Percentiles rank a stretch among this genome's conserved stretches.
These are phyloP conservation scores for Triplophysa yarkandensis DNA, from an alignment of 2,797 vertebrate species.

Conservation along the genomic window DNA sequence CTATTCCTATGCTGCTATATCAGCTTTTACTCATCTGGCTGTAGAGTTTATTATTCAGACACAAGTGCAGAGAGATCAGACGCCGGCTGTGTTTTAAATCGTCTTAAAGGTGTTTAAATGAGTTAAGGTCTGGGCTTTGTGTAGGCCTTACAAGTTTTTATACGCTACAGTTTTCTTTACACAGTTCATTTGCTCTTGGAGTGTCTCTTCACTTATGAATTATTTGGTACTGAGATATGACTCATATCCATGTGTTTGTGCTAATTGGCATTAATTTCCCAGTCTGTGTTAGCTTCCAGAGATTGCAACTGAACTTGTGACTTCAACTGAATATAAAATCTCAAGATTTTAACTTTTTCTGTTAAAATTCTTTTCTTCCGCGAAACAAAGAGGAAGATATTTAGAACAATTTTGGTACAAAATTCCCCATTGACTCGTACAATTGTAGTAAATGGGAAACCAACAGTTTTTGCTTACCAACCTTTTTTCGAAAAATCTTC, in stretches of 20 bases:
- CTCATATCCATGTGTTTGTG: background rate
- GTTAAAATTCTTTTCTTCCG: too few relatives aligned
- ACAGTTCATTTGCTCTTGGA: background rate
- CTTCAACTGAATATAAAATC: too few relatives aligned
- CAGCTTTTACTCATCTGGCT: background rate
- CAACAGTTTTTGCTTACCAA: too few relatives aligned
- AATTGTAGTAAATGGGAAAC: too few relatives aligned
- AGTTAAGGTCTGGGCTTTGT: background rate
- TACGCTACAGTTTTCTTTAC: background rate
- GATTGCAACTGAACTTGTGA: too few relatives aligned
- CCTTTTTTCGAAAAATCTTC: too few relatives aligned
- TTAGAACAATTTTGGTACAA: too few relatives aligned
- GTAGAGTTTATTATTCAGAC: background rate
- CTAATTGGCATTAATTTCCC: conserved; percentile 2
- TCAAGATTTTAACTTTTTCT: too few relatives aligned
- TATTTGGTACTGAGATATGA: background rate
- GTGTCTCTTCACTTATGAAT: background rate
- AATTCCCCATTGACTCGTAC: too few relatives aligned
- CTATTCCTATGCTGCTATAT: background rate
- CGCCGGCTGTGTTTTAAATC: background rate
- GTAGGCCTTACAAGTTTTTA: background rate
- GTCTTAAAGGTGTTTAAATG: background rate
- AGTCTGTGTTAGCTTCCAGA: conserved; percentile 7
- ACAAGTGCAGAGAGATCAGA: background rate
- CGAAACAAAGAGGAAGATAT: too few relatives aligned